Evolutionary conservation across 2,113 vertebrate species (phyloP).

Genomic region (Corynorhinus townsendii): DNA sequence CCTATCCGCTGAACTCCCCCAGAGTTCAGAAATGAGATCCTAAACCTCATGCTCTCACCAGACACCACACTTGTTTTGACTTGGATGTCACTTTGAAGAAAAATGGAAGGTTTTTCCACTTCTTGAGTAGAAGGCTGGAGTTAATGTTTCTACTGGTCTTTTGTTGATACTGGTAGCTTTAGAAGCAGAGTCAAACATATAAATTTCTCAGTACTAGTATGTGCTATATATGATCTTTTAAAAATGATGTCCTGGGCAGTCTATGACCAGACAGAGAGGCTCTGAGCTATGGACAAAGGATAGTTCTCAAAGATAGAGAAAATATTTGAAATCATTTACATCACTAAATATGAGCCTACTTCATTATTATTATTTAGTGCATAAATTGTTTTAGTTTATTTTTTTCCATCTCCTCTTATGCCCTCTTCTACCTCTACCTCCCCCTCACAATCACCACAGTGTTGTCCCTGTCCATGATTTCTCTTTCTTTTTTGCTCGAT

Average conservation of each 20-base stretch:
- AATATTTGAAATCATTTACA: neutral
- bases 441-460: neutral
- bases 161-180: neutral
- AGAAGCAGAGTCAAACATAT: neutral
- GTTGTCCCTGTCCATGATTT: neutral
- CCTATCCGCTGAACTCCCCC: neutral
- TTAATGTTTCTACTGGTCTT: neutral
- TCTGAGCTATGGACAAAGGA: neutral
- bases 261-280: neutral
- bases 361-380: neutral
- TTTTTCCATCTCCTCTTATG: neutral
- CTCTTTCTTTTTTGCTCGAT: neutral
- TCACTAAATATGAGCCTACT: neutral
- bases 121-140: neutral
- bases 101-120: neutral
- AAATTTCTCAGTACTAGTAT: neutral
- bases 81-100: neutral
- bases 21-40: neutral
- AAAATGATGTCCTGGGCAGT: neutral
- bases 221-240: neutral
- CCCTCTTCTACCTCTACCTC: neutral
- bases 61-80: neutral
- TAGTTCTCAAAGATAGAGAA: neutral
- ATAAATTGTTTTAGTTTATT: neutral
- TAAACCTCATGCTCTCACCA: neutral